Base-by-base conservation (phyloP, 2,113 vertebrate genomes). In the Brevimyrus niger region DNA sequence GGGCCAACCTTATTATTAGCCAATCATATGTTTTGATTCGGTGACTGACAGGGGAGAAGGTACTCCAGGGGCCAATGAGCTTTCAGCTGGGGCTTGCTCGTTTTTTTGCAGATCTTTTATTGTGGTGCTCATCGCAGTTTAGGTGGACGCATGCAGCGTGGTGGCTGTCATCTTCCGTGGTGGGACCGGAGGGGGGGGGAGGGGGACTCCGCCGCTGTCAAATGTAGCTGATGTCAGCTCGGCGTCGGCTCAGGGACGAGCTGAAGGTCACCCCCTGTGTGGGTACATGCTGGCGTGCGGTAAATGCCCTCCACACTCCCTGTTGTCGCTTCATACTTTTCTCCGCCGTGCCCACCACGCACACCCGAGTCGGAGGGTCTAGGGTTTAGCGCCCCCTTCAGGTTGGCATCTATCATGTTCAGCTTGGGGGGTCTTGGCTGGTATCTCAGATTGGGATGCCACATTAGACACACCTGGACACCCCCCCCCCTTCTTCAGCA, bases 241-340 rank as follows among this genome's bases (percentile, higher is more conserved):
- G 50, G 47, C 27, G 35, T 89, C 76, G 35, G 23, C 87, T 8
- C 69, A 19, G 21, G 84, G 17, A 17, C 91, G 89, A 91, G 89
- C 90, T 55, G 58, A 90, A 89, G 90, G 82, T 92, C 90, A 89
- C 90, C 87, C 35, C 46, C 58, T 51, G n/a, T 82, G 86, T 44
- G 88, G 89, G 73, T 84, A 76, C 85, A 31, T 61, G 87, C 69
- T 1, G 35, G 89, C 86, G 86, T 87, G 87, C 88, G 51, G 42
- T 51, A 46, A 46, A 86, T 89, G 88, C 76, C 35, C n/a, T 88
- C 88, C 19, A 44, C 27, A 31, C 47, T 86, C 46, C 42, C 80
- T 51, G 73, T 86, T 31, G 87, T 88, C 88, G 27, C 58, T 91
- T 89, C 87, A 50, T 90, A 65, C 47, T 87, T 89, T 90, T 58